Base-by-base conservation (phyloP, 2,113 vertebrate species). In the Irena cyanogastra region DNA sequence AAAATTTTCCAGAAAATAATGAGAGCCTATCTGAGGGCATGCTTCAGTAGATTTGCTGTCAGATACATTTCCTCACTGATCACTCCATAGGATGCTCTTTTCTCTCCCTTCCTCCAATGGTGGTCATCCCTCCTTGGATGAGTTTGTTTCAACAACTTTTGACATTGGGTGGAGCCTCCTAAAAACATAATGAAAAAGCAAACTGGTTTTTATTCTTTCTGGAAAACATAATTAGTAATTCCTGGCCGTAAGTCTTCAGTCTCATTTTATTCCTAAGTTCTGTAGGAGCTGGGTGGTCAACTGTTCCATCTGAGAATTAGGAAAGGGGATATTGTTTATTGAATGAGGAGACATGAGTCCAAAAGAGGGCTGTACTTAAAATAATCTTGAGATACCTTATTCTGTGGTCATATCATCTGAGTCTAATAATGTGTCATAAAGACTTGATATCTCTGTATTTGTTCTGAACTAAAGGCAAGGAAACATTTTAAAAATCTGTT, bases 31-130 rank as follows among this genome's bases (percentile, higher is more conserved):
- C 56, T 57, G 37, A 70, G 56, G 81, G 22, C 30, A 10, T 68
- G 76, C 63, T 61, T 15, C 64, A 50, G 19, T 24, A 65, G 37
- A 72, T 83, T 56, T 85, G 44, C 75, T 83, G 37, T 64, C 85
- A 83, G 41, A 86, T 83, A 16, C 6, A 6, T 64, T 93, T 93
- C 61, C 49, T 28, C 6, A 9, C 31, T 50, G 22, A 27, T 57
- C 0, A 0, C 3, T 87, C 19, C 19, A n/a, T 11, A 7, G 9
- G 8, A 31, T 68, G 35, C 10, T 77, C 13, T 31, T 42, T 26
- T 71, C 72, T 53, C 31, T 79, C 8, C 26, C 4, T 89, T 77
- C 28, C 50, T 14, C 27, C 37, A 53, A 37, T 63, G 80, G 3
- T 18, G 24, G 52, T 31, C 6, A 24, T 74, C 37, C 27, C 10